These are phyloP conservation scores for Ametastegia equiseti DNA, from an alignment of 2,888 invertebrate genomes.

Conservation along the genomic window DNA sequence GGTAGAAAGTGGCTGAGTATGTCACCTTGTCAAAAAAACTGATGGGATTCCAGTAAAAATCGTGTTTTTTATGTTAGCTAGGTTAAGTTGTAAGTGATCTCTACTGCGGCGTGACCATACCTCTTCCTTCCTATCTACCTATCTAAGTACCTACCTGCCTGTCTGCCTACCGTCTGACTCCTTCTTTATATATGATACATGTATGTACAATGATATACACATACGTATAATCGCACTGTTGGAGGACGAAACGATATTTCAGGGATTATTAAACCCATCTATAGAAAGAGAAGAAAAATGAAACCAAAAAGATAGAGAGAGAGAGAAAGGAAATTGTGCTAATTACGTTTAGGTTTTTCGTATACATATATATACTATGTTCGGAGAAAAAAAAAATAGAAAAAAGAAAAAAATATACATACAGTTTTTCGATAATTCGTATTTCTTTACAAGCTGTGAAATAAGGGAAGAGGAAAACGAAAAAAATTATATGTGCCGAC, in stretches of 20 bases:
- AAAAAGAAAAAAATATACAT: too few species aligned
- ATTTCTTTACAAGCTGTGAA: background rate
- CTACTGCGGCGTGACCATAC: conserved; percentile 17
- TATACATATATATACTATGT: background rate
- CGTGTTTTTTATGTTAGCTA: too few species aligned
- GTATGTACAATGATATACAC: background rate
- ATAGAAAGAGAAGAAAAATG: background rate
- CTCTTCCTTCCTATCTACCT: conserved; percentile 22
- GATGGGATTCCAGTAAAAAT: too few species aligned
- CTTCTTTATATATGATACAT: conserved; percentile 11
- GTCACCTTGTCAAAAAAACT: too few species aligned
- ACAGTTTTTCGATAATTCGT: background rate
- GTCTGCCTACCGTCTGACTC: conserved; percentile 39
- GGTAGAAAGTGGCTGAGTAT: too few species aligned
- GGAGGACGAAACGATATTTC: background rate
- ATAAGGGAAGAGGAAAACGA: background rate
- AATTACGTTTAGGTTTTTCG: background rate
- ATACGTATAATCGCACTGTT: background rate
- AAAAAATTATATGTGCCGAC: background rate
- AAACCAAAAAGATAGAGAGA: background rate
- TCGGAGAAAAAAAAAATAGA: background rate
- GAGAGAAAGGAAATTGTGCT: background rate
- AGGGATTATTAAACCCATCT: background rate
- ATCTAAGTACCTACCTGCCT: conserved; percentile 21
- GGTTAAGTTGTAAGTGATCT: too few species aligned